Conservation (phyloP, 2,888 invertebrate species). For the Tinea pellionella region DNA sequence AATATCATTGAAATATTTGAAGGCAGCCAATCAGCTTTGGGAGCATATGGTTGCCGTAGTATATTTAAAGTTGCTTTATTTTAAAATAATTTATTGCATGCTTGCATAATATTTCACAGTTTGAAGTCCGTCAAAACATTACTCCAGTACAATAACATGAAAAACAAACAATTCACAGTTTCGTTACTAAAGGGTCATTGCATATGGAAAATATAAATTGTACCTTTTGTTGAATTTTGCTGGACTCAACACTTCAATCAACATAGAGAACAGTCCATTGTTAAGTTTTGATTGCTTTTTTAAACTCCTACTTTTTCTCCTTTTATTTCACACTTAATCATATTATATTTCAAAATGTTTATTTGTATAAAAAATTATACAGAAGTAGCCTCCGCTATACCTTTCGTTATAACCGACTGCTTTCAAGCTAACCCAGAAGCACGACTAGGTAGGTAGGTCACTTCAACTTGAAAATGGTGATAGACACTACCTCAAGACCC, state of each 20-base stretch:
- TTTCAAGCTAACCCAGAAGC: no score
- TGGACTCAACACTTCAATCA: neutral
- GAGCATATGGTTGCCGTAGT: neutral
- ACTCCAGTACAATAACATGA: neutral
- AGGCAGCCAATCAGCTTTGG: neutral
- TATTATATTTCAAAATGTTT: no score
- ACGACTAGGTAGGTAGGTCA: no score
- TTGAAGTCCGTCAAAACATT: neutral
- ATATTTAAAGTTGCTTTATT: neutral
- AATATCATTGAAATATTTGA: no score
- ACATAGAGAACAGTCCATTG: neutral
- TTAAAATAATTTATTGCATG: neutral
- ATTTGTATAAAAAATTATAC: no score
- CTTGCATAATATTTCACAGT: neutral
- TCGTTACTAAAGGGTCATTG: neutral
- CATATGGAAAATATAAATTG: constrained; percentile 1
- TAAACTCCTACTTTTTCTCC: neutral
- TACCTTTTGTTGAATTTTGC: neutral
- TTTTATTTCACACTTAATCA: neutral
- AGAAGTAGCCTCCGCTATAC: no score
- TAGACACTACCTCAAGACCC: no score
- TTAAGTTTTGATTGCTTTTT: constrained; percentile 4
- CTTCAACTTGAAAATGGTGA: no score
- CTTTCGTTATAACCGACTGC: no score
- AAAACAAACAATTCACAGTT: neutral